Percentiles rank a stretch among this genome's conserved stretches.
Evolutionary conservation across 1,140 invertebrate species (phyloP).

Genomic region (Drosophila mayri): DNA sequence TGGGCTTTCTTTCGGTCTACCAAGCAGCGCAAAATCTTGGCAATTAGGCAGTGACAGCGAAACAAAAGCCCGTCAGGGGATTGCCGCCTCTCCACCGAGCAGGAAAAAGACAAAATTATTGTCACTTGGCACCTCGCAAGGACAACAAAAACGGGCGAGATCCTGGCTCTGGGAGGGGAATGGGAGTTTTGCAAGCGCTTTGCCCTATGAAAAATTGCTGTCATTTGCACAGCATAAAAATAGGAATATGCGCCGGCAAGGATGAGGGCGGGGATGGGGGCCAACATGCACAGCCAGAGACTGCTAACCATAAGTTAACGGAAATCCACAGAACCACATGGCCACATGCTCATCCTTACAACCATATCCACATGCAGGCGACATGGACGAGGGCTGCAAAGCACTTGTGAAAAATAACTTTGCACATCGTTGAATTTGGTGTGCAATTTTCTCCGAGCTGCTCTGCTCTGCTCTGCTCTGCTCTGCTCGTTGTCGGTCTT

Average conservation of each 20-base stretch:
- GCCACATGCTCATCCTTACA: constrained; percentile 66
- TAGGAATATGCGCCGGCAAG: constrained; percentile 57
- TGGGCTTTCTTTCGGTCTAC: constrained; percentile 37
- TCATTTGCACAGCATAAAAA: constrained; percentile 84
- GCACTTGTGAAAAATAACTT: constrained; percentile 83
- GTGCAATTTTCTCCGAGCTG: constrained; percentile 67
- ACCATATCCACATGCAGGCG: constrained; percentile 71
- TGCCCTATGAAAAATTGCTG: constrained; percentile 82
- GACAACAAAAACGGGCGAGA: constrained; percentile 39
- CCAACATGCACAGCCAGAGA: constrained; percentile 36
- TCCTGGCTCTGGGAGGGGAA: constrained; percentile 4
- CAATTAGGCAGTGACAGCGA: constrained; percentile 75
- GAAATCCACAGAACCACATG: constrained; percentile 80
- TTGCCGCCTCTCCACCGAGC: constrained; percentile 23
- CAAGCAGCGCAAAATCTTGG: constrained; percentile 66
- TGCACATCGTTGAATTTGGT: constrained; percentile 83
- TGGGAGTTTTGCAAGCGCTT: constrained; percentile 65
- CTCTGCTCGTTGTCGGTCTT: constrained; percentile 7
- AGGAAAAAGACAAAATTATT: constrained; percentile 72
- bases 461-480: neutral
- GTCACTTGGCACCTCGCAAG: constrained; percentile 77
- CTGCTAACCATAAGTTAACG: constrained; percentile 81
- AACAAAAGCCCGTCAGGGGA: constrained; percentile 58
- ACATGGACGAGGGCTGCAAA: constrained; percentile 70
- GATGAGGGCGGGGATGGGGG: neutral